Conservation (phyloP, 2,113 vertebrate species). For the Melanotaenia duboulayi region DNA sequence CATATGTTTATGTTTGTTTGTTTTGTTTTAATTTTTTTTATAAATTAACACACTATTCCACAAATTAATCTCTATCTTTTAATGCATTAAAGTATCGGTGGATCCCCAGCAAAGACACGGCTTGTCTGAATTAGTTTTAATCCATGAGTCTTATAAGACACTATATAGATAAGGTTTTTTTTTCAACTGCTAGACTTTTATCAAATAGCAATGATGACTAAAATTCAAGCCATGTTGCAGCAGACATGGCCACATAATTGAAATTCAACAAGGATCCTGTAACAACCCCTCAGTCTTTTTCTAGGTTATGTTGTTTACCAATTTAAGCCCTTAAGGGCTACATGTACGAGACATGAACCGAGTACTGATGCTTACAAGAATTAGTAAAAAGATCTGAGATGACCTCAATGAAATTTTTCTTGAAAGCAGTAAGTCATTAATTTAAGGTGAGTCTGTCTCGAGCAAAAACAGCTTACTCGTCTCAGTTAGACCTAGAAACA, state of each 20-base stretch:
- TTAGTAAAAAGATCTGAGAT: constrained; percentile 32
- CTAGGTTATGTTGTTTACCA: constrained; percentile 64
- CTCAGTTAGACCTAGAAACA: constrained; percentile 64
- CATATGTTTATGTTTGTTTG: too few relatives aligned
- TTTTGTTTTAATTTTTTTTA: too few relatives aligned
- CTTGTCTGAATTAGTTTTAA: too few relatives aligned
- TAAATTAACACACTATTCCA: too few relatives aligned
- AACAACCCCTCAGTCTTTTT: constrained; percentile 40
- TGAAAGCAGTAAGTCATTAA: constrained; percentile 32
- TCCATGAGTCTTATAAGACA: too few relatives aligned
- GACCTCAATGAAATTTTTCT: constrained; percentile 32
- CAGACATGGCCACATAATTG: constrained; percentile 25
- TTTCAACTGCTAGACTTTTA: not conserved
- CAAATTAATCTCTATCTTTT: too few relatives aligned
- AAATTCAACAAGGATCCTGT: constrained; percentile 43
- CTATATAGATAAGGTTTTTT: not conserved
- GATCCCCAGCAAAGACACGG: too few relatives aligned
- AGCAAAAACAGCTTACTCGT: constrained; percentile 50
- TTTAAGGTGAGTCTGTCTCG: constrained; percentile 37
- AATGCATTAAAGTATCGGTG: too few relatives aligned
- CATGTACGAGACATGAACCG: constrained; percentile 26
- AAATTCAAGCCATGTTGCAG: constrained; percentile 5
- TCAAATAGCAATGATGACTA: not conserved
- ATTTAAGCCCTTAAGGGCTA: constrained; percentile 46
- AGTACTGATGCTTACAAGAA: constrained; percentile 33